Evolutionary conservation across 2,113 vertebrate species (phyloP).

Genomic region (Antechinus stuartii): DNA sequence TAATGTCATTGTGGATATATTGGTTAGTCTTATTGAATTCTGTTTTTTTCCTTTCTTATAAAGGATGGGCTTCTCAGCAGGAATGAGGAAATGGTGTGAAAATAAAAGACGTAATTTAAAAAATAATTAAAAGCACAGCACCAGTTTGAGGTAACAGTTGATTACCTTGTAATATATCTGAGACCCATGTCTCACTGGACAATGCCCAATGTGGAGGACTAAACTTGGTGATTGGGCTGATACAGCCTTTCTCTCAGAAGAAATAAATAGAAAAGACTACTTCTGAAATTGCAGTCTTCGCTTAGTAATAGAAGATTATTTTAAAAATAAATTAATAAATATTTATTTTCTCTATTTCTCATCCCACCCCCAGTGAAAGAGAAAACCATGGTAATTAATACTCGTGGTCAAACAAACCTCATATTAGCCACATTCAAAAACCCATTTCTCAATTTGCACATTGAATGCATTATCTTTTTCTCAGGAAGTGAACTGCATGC

Average conservation of each 20-base stretch:
- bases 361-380: no score
- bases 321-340: no score
- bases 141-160: not conserved
- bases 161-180: not conserved
- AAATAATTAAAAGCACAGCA: not conserved
- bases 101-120: not conserved
- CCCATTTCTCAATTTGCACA: not conserved
- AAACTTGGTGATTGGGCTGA: not conserved
- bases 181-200: not conserved
- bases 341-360: no score
- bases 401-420: no score
- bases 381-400: no score
- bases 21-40: not conserved
- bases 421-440: not conserved
- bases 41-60: not conserved
- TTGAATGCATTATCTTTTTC: not conserved
- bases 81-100: no score
- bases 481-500: no score
- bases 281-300: slow-evolving; percentile 36
- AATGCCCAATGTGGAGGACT: not conserved
- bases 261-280: slow-evolving; percentile 32
- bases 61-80: not conserved
- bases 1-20: not conserved
- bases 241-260: slow-evolving; percentile 10
- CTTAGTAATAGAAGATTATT: slow-evolving; percentile 26